Evolutionary conservation across 2,113 vertebrate species (phyloP).

Genomic region (Sphaerodactylus townsendi): DNA sequence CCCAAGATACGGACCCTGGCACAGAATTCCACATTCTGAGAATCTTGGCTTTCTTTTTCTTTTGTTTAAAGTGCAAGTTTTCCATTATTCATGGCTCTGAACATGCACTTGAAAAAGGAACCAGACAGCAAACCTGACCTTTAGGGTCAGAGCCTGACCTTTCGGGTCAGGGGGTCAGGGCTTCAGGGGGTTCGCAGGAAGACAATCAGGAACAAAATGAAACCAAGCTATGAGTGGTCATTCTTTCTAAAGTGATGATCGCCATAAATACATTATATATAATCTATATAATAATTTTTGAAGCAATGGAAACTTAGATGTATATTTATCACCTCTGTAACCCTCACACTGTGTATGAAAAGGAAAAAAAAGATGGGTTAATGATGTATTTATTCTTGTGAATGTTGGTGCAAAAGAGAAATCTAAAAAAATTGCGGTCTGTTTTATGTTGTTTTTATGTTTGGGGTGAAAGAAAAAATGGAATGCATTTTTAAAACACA

Average conservation of each 20-base stretch:
- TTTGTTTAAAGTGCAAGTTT: not conserved
- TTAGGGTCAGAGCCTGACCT: not conserved
- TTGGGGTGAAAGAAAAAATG: conserved; percentile 55
- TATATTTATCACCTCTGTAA: conserved; percentile 58
- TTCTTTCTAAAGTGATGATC: conserved; percentile 25
- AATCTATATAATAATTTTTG: conserved; percentile 32
- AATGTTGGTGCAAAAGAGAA: conserved; percentile 70
- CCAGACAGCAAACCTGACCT: too few relatives aligned
- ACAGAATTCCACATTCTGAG: not conserved
- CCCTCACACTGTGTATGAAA: conserved; percentile 66
- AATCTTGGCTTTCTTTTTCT: too few relatives aligned
- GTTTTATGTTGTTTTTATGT: conserved; percentile 65
- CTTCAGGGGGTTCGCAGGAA: not conserved
- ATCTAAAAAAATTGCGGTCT: conserved; percentile 20
- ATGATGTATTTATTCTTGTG: conserved; percentile 74
- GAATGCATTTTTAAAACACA: conserved; percentile 36
- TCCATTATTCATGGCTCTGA: not conserved
- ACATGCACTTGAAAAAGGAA: not conserved
- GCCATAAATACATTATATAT: not conserved
- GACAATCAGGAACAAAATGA: not conserved
- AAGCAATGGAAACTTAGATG: conserved; percentile 46
- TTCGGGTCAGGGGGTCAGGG: not conserved
- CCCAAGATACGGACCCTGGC: not conserved
- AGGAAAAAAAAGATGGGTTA: conserved; percentile 44
- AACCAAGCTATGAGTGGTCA: not conserved